Percentiles rank a stretch among this genome's conserved stretches.
phyloP scores from a whole-genome alignment of 2,113 vertebrate species.

The Chunga burmeisteri region DNA sequence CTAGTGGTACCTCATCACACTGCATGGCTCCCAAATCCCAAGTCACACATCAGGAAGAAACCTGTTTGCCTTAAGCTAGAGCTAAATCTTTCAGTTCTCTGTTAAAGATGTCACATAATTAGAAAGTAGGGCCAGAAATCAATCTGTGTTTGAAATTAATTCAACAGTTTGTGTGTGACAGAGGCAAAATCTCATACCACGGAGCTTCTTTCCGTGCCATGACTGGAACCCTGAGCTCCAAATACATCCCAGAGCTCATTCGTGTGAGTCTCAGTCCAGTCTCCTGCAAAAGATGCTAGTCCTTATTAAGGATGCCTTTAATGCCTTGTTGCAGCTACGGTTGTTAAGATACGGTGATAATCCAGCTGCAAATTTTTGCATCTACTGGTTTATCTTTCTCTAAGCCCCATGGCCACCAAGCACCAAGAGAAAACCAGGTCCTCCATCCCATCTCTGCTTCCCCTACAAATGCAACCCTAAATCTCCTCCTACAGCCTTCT shows the following conservation, averaged over 20 bases:
- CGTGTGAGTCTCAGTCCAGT: neutral
- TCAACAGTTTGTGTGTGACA: neutral
- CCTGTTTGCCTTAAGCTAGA: neutral
- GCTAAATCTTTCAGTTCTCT: neutral
- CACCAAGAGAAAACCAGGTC: neutral
- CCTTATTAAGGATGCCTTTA: neutral
- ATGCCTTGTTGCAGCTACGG: neutral
- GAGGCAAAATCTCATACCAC: neutral
- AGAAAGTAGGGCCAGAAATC: neutral
- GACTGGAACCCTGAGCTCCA: neutral
- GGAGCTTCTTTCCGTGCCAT: rapidly evolving
- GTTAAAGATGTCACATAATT: neutral
- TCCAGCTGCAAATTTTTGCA: neutral
- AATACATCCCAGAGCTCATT: neutral
- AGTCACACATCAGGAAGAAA: neutral
- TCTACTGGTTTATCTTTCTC: neutral
- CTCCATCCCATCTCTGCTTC: neutral
- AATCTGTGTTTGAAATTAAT: neutral
- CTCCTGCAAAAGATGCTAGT: neutral
- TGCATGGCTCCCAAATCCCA: neutral
- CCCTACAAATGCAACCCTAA: rapidly evolving
- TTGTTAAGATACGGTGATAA: neutral
- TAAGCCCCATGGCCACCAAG: neutral
- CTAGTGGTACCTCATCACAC: neutral
- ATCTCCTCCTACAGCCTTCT: neutral